Evolutionary conservation across 2,797 vertebrate genomes (phyloP).

Genomic region (Enteromius mattozi): DNA sequence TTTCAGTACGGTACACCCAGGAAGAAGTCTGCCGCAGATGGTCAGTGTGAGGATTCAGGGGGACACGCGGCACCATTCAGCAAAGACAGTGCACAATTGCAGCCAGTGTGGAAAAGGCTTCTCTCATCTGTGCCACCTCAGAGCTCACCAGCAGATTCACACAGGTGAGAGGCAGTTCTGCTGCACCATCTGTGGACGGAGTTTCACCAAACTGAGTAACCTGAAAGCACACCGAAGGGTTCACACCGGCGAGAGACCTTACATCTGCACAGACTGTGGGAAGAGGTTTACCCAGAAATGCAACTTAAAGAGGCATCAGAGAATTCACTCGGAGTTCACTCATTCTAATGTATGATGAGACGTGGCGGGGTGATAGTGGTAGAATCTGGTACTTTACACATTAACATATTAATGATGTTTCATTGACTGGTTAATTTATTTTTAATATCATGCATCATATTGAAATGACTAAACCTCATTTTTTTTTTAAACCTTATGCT

Average conservation of each 20-base stretch:
- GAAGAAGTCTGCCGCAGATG: slow-evolving; percentile 59
- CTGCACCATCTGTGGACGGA: slow-evolving; percentile 79
- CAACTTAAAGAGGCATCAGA: slow-evolving; percentile 83
- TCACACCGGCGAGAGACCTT: slow-evolving; percentile 81
- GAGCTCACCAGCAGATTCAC: slow-evolving; percentile 80
- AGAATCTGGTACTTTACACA: neutral
- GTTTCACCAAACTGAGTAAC: slow-evolving; percentile 84
- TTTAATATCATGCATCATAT: neutral
- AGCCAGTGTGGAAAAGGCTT: slow-evolving; percentile 80
- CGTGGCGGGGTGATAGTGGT: neutral
- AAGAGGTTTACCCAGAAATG: slow-evolving; percentile 85
- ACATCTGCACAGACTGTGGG: slow-evolving; percentile 80
- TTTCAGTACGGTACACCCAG: slow-evolving; percentile 44
- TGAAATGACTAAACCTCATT: neutral
- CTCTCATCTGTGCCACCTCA: slow-evolving; percentile 80
- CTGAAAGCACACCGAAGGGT: slow-evolving; percentile 82
- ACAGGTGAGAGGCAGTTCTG: slow-evolving; percentile 82
- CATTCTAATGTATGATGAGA: slow-evolving; percentile 44
- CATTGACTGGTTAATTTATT: neutral
- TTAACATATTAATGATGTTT: neutral
- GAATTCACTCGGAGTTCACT: slow-evolving; percentile 70
- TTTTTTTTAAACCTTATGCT: neutral
- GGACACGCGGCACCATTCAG: slow-evolving; percentile 63
- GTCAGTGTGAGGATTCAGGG: slow-evolving; percentile 67
- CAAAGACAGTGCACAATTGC: slow-evolving; percentile 64